A percentile compares a stretch with the other conserved stretches of the same genome.
Evolutionary conservation across 2,888 invertebrate species (phyloP).

Genomic region (Alloplasta piceator): DNA sequence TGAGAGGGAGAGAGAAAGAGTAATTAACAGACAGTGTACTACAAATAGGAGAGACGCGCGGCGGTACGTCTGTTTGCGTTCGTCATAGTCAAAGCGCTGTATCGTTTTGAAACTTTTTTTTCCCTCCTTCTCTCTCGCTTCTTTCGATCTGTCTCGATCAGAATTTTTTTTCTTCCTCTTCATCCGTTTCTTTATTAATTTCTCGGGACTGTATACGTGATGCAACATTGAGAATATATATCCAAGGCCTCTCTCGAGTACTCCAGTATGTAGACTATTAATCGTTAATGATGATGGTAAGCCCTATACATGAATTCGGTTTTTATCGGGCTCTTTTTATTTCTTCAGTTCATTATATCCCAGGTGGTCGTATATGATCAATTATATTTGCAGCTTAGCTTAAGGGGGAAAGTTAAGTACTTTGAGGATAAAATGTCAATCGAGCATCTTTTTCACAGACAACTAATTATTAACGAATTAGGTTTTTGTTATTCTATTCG

Average conservation of each 20-base stretch:
- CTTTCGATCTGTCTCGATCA: slow-evolving; percentile 51
- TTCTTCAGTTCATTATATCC: no score
- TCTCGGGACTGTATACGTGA: slow-evolving; percentile 9
- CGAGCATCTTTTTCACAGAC: no score
- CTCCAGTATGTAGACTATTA: slow-evolving; percentile 5
- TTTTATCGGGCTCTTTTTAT: no score
- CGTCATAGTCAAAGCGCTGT: slow-evolving; percentile 29
- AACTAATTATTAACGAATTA: no score
- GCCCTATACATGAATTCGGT: no score
- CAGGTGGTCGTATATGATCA: no score
- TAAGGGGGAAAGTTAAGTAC: no score
- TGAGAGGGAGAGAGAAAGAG: slow-evolving; percentile 38
- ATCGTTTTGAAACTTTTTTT: slow-evolving; percentile 30
- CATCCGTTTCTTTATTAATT: slow-evolving; percentile 37
- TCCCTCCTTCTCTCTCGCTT: slow-evolving; percentile 21
- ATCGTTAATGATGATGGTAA: neutral
- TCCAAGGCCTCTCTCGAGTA: slow-evolving; percentile 9
- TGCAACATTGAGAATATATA: slow-evolving; percentile 1
- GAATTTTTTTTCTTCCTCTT: slow-evolving; percentile 32
- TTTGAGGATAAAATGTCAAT: no score
- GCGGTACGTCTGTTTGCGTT: slow-evolving; percentile 50
- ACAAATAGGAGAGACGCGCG: slow-evolving; percentile 33
- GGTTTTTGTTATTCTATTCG: no score
- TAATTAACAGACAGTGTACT: slow-evolving; percentile 54
- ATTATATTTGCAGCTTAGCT: no score